A percentile compares a stretch with the other conserved stretches of the same genome.
phyloP scores from a whole-genome alignment of 2,113 vertebrate species.

The Noturus placidus region DNA sequence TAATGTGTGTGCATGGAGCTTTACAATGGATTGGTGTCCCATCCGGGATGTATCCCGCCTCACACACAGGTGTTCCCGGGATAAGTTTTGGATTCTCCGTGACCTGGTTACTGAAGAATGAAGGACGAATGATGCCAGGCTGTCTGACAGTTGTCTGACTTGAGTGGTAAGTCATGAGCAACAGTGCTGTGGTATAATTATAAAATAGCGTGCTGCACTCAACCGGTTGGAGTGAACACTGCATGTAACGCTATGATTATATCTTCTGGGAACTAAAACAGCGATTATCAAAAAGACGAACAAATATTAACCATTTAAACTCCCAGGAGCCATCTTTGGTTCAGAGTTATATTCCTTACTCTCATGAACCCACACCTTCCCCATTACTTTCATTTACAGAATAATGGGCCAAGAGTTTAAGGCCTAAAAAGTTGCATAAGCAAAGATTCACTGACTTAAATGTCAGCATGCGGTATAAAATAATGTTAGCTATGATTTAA shows the following conservation, averaged over 20 bases:
- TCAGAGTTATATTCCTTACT: neutral
- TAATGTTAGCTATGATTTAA: neutral
- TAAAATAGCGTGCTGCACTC: neutral
- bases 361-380: too few relatives aligned
- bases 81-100: neutral
- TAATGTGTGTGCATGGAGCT: neutral
- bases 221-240: neutral
- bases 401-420: neutral
- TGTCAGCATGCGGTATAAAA: neutral
- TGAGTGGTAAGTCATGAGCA: neutral
- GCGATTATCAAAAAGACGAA: neutral
- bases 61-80: neutral
- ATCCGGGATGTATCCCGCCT: neutral
- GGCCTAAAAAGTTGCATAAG: neutral
- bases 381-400: neutral
- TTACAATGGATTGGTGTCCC: neutral
- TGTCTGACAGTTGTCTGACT: conserved; percentile 2
- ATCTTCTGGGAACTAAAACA: conserved; percentile 1
- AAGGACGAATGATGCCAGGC: neutral
- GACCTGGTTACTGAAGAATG: neutral
- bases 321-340: neutral
- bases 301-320: neutral
- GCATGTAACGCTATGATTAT: neutral
- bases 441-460: neutral
- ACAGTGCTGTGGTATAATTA: neutral